Conservation (phyloP, 2,797 vertebrate species). For the Tinamus major region DNA sequence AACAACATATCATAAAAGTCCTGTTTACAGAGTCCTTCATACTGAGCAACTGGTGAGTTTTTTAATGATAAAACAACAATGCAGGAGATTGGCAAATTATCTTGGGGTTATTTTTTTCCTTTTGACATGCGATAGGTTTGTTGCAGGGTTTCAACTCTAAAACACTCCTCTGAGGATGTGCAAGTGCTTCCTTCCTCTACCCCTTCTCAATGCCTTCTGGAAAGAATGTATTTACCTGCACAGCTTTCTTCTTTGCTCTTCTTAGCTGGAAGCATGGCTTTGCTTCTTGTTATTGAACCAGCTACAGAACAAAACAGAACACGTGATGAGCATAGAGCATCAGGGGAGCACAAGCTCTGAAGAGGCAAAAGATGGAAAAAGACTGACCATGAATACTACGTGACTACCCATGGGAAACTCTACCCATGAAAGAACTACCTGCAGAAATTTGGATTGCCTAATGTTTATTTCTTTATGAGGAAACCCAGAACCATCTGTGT, state of each 20-base stretch:
- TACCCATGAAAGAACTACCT: not conserved
- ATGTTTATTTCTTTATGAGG: slow-evolving; percentile 32
- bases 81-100: not conserved
- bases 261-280: slow-evolving; percentile 49
- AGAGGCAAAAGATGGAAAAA: slow-evolving; percentile 29
- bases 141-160: not conserved
- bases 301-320: slow-evolving; percentile 18
- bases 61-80: not conserved
- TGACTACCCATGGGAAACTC: slow-evolving; percentile 2
- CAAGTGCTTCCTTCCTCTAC: not conserved
- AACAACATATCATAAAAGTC: not conserved
- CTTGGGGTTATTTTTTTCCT: not conserved
- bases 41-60: not conserved
- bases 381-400: not conserved
- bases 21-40: not conserved
- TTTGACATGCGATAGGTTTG: not conserved
- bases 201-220: not conserved
- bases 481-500: not conserved
- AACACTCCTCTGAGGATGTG: not conserved
- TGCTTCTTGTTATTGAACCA: slow-evolving; percentile 21
- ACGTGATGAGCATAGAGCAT: slow-evolving; percentile 28
- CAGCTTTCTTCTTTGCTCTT: slow-evolving; percentile 27
- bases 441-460: slow-evolving; percentile 22
- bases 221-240: slow-evolving; percentile 27
- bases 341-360: not conserved